phyloP scores from a whole-genome alignment of 2,797 vertebrate species.

The Podargus strigoides region DNA sequence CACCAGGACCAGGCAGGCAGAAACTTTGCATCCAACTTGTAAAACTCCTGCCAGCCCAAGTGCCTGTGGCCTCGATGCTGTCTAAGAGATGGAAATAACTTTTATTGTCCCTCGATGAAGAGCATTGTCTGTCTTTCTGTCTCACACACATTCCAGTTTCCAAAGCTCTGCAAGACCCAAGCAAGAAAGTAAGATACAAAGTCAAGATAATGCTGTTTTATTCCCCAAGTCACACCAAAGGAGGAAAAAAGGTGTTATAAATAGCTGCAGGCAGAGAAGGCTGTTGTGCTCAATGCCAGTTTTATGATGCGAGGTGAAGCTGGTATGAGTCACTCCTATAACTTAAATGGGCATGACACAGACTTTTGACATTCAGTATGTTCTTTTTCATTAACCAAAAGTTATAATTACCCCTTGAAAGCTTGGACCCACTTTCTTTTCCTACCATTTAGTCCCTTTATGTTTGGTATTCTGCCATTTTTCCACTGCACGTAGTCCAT shows the following conservation, averaged over 20 bases:
- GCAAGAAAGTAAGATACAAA: background rate
- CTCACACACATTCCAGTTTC: background rate
- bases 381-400: background rate
- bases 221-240: background rate
- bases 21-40: too few relatives aligned
- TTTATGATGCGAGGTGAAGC: background rate
- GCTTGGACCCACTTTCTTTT: background rate
- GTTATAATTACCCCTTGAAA: background rate
- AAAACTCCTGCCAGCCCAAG: fast-evolving
- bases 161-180: background rate
- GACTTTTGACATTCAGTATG: background rate
- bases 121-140: background rate
- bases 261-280: background rate
- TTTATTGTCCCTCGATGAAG: too few relatives aligned
- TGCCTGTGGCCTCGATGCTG: background rate
- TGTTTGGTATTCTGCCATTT: background rate
- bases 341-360: background rate
- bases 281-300: background rate
- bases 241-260: background rate
- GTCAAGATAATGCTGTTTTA: background rate
- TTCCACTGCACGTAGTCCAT: fast-evolving
- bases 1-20: too few relatives aligned
- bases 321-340: background rate
- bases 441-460: background rate
- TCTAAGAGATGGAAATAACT: background rate